Base-by-base conservation (phyloP, 2,888 invertebrate genomes). In the Lasioglossum malachurum region DNA sequence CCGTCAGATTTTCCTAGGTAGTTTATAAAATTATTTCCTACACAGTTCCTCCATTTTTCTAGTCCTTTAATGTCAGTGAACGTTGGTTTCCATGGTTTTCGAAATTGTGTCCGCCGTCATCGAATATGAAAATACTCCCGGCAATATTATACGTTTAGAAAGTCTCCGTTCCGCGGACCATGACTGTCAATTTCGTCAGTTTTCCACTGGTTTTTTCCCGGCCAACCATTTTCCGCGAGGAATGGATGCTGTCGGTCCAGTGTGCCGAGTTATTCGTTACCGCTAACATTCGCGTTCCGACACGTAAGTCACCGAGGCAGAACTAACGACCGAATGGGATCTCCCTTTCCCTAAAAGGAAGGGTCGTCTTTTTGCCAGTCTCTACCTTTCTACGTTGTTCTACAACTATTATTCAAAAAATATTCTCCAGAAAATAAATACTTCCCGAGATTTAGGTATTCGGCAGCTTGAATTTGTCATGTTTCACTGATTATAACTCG, bases 301-400 rank as follows among this genome's bases (percentile, higher is more conserved):
- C 80, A 73, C 78, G 78, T 76, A 78, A 80, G 76, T 86, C 80
- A 81, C 76, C 78, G 69, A 76, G 44, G 79, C 72, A 71, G 80
- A 78, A 78, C 73, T 81, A 87, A 86, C 80, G 80, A 86, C 75
- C 76, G 69, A 72, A 78, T 78, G 72, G 72, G 35, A n/a, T 84
- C 75, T 82, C 44, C 78, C 75, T 75, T 82, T 82, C 73, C 71
- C 64, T 67, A 44, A 71, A 71, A 75, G 80, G 78, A 80, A 87
- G 82, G 35, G 78, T 16, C 78, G 80, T 75, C 78, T 84, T 85
- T 19, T 71, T 41, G 7, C 31, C 41, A 31, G 12, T 19, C 57
- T 16, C 14, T 4, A 14, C 31, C 60, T 44, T 10, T 41, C 27
- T 31, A n/a, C 16, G 35, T 19, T 67, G 27, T 67, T 31, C 64